Evolutionary conservation across 2,113 vertebrate genomes (phyloP).

Genomic region (Hoplias malabaricus): DNA sequence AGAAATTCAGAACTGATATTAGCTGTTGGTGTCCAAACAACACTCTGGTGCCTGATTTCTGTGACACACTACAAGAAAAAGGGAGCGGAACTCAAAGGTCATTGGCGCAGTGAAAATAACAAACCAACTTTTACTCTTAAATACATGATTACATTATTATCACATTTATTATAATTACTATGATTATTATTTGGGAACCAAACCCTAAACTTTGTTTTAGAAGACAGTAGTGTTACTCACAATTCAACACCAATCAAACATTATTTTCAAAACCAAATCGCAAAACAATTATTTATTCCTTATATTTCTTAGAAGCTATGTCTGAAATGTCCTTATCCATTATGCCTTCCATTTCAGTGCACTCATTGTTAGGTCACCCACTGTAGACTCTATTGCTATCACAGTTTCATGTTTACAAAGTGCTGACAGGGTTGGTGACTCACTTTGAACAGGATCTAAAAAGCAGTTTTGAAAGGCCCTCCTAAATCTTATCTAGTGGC

Average conservation of each 20-base stretch:
- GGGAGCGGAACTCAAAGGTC: not conserved
- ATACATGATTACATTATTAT: no score
- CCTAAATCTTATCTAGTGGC: not conserved
- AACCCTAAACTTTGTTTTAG: no score
- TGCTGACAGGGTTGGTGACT: not conserved
- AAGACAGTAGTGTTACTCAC: no score
- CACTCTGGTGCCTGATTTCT: not conserved
- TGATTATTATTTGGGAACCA: no score
- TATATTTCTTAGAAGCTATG: not conserved
- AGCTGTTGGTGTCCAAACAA: not conserved
- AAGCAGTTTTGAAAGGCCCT: constrained; percentile 8
- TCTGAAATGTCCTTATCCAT: not conserved
- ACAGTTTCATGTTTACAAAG: not conserved
- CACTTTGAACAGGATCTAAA: constrained; percentile 2
- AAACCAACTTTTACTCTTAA: not conserved
- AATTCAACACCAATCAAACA: no score
- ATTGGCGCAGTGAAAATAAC: not conserved
- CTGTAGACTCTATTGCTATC: not conserved
- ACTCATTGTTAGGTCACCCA: not conserved
- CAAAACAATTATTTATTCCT: not conserved
- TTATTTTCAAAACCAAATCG: not conserved
- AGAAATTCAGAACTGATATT: not conserved
- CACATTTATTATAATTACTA: no score
- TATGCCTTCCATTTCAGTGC: not conserved
- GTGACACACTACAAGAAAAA: not conserved